Evolutionary conservation across 1,140 invertebrate species (phyloP), one percentile per base, ranked within the genome.

Genomic region (Aphelenchoides besseyi): DNA sequence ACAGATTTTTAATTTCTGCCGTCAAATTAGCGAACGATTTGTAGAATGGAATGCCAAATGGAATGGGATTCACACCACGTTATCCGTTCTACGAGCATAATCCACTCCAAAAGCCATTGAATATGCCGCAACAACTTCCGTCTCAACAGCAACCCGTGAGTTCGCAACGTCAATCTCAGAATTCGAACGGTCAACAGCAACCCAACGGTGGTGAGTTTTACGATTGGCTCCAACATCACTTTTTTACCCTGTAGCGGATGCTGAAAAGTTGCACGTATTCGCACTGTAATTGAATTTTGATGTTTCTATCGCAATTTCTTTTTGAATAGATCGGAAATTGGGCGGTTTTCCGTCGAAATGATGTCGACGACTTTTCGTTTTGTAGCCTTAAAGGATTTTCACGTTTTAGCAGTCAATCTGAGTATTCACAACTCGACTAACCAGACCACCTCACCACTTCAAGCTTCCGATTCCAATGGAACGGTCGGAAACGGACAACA

Each of bases 41-140:
- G n/a, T n/a, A 59, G 55, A 59, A 59, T 59, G 55, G 55, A 59
- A 59, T 59, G 55, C 3, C 63, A 0, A 66, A 66, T 33, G 63
- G 63, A 12, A 66, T 66, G 63, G 63, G 63, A 37, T 66, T 66
- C 3, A 29, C 16, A 12, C 63, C 30, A 35, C 63, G 63, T 1
- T 66, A 66, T 32, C 63, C 63, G 12, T 66, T 66, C 32, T 66
- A 66, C 32, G 63, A 66, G 9, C 63, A 66, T n/a, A 32, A 5
- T 23, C n/a, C 32, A n/a, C 32, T 66, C 12, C 63, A 66, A 32
- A 66, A 66, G 32, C 63, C 63, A 12, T 2, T 66, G 63, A 59
- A 28, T 59, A 35, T 66, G 63, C 30, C 16, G 1, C 12, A 23
- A 29, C 63, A 37, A 3, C 26, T 8, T 8, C 55, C 5, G 18